A percentile compares a stretch with the other conserved stretches of the same genome.
phyloP scores from a whole-genome alignment of 2,888 invertebrate genomes.

The Steinernema carpocapsae region DNA sequence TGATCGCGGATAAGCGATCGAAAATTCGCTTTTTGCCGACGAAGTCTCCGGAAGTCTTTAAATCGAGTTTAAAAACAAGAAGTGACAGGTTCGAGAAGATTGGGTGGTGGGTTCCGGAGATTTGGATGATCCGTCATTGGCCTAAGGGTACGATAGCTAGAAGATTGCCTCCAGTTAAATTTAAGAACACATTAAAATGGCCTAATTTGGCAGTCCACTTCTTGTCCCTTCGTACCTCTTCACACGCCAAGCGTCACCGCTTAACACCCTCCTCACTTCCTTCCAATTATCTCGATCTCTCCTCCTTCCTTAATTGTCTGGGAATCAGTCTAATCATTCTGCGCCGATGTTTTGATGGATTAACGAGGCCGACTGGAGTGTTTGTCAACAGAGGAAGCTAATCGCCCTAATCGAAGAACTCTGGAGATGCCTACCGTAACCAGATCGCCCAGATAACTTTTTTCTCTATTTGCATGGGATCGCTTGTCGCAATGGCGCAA shows the following conservation, averaged over 20 bases:
- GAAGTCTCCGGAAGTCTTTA: not conserved
- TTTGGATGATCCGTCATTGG: no score
- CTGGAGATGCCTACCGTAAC: not conserved
- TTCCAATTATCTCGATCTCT: not conserved
- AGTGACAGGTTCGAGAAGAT: no score
- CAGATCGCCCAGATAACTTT: not conserved
- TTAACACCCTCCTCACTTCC: not conserved
- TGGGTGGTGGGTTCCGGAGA: no score
- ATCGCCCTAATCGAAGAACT: not conserved
- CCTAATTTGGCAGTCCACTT: not conserved
- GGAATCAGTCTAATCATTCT: conserved; percentile 1
- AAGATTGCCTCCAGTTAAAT: no score
- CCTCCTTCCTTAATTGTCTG: not conserved
- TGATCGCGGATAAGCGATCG: not conserved
- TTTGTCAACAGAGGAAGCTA: conserved; percentile 24
- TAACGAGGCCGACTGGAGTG: not conserved
- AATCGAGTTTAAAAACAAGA: not conserved
- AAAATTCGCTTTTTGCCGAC: not conserved
- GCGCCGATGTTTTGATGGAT: not conserved
- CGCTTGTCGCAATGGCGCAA: conserved; percentile 15
- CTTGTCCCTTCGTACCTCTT: not conserved
- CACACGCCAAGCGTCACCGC: conserved; percentile 12
- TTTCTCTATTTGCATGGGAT: not conserved
- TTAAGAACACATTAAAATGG: not conserved
- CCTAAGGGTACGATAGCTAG: no score